Conservation (phyloP, 2,113 vertebrate species). For the Thinocorus orbignyianus region DNA sequence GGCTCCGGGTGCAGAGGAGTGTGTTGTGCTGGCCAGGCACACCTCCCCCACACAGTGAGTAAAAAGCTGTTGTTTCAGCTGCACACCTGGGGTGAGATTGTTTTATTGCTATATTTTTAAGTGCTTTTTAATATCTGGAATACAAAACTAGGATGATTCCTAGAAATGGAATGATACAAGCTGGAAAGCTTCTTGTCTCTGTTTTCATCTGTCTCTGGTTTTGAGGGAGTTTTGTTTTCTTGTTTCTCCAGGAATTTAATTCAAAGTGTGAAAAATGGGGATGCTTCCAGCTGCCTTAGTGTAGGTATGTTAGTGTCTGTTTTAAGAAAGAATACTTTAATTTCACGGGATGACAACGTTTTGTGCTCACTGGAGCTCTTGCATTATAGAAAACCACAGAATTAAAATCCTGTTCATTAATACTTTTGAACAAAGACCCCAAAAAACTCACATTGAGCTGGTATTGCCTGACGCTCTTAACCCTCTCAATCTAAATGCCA, state of each 20-base stretch:
- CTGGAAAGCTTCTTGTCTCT: background rate
- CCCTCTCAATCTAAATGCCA: background rate
- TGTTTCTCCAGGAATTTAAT: conserved; percentile 60
- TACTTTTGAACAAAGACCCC: background rate
- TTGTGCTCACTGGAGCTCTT: background rate
- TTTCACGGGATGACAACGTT: background rate
- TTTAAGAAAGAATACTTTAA: background rate
- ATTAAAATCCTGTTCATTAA: background rate
- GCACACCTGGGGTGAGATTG: background rate
- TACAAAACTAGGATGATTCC: background rate
- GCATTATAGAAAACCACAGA: background rate
- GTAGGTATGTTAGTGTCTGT: conserved; percentile 34
- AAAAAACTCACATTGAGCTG: background rate
- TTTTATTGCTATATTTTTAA: background rate
- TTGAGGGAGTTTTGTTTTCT: background rate
- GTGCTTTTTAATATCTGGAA: background rate
- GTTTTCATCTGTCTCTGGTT: background rate
- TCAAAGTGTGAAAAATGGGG: conserved; percentile 74
- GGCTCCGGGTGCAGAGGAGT: conserved; percentile 13
- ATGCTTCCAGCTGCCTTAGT: conserved; percentile 69
- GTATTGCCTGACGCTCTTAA: background rate
- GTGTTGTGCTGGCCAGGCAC: conserved; percentile 11
- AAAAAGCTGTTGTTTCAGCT: background rate
- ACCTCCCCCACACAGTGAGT: background rate
- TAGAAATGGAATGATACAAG: background rate